Evolutionary conservation across 1,140 invertebrate genomes (phyloP).

Genomic region (Caenorhabditis elegans): DNA sequence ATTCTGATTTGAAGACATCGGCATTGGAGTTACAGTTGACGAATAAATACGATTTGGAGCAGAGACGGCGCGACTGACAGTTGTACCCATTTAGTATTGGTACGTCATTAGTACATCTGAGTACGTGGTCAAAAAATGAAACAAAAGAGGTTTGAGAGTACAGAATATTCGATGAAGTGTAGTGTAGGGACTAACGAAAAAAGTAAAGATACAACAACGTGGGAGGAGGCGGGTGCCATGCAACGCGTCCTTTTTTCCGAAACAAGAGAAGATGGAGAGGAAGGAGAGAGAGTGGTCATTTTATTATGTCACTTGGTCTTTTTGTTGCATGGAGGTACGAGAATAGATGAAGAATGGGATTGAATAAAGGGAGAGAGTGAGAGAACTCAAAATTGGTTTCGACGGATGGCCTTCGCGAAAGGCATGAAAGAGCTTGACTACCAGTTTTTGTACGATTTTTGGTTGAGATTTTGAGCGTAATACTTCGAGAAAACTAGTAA

Average conservation of each 20-base stretch:
- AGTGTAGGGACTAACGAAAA: not conserved
- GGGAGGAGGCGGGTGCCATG: not conserved
- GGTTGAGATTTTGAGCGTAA: not conserved
- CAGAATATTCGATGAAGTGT: not conserved
- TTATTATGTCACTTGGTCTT: not conserved
- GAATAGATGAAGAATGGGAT: not conserved
- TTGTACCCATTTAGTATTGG: not conserved
- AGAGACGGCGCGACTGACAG: not conserved
- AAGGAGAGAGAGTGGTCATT: not conserved
- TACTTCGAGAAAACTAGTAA: not conserved
- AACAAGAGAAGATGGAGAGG: not conserved
- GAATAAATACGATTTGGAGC: slow-evolving; percentile 6
- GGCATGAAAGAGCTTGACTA: not conserved
- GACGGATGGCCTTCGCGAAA: not conserved
- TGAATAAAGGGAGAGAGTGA: not conserved
- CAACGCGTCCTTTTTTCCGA: slow-evolving; percentile 7
- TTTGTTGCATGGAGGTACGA: not conserved
- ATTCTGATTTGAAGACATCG: slow-evolving; percentile 5
- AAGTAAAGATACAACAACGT: not conserved
- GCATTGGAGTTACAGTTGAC: not conserved
- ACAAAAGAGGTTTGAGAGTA: not conserved
- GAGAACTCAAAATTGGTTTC: not conserved
- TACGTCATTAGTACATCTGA: not conserved
- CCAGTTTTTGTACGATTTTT: not conserved
- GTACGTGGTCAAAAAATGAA: not conserved